phyloP scores from a whole-genome alignment of 35 echinoderm and acorn worm species.

The Chiridota heheva region DNA sequence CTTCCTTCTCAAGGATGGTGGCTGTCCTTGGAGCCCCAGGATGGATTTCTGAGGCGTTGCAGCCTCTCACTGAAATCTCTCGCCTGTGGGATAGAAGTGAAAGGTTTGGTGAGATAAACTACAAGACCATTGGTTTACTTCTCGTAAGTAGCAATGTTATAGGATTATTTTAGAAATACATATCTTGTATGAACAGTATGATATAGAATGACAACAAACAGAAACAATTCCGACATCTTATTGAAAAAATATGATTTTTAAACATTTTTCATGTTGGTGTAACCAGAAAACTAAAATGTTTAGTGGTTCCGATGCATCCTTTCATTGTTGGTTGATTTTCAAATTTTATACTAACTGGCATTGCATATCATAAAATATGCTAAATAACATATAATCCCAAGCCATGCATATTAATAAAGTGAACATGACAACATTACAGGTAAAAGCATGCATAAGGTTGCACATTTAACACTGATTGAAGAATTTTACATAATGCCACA shows the following conservation, averaged over 20 bases:
- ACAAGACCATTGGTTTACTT: conserved; percentile 76
- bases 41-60: conserved; percentile 59
- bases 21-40: conserved; percentile 70
- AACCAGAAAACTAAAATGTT: too few species aligned
- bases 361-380: too few species aligned
- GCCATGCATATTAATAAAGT: too few species aligned
- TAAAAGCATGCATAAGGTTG: too few species aligned
- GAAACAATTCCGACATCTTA: not conserved
- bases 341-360: too few species aligned
- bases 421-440: too few species aligned
- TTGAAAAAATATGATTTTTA: not conserved
- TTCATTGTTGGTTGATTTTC: too few species aligned
- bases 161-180: not conserved
- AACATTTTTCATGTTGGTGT: too few species aligned
- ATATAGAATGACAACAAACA: not conserved
- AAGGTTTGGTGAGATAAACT: conserved; percentile 60
- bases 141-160: conserved; percentile 40
- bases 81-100: conserved; percentile 54
- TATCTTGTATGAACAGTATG: not conserved
- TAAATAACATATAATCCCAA: too few species aligned
- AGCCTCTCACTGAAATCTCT: conserved; percentile 52
- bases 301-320: too few species aligned
- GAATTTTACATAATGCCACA: too few species aligned
- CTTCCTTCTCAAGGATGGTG: conserved; percentile 59
- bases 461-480: too few species aligned